A percentile compares a stretch with the other conserved stretches of the same genome.
Evolutionary conservation across 2,797 vertebrate genomes (phyloP).

Genomic region (Toxotes lorentzi): DNA sequence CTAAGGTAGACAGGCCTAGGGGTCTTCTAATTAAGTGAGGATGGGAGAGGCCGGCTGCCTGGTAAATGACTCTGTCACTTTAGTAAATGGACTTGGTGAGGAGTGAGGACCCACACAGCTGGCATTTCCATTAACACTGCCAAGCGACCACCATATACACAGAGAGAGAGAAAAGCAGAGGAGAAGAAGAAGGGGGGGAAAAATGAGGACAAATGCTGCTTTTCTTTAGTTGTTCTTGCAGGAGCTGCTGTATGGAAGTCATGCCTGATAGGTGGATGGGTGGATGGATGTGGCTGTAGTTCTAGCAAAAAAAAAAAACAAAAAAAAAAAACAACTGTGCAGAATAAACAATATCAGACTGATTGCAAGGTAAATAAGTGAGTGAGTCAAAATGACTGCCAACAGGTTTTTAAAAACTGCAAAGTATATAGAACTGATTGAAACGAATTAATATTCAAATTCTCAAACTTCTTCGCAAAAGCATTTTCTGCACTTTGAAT

Average conservation of each 20-base stretch:
- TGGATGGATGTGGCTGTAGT: constrained; percentile 8
- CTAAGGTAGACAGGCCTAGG: constrained; percentile 77
- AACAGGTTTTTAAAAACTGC: background rate
- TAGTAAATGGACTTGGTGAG: constrained; percentile 88
- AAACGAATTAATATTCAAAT: background rate
- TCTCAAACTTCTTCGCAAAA: background rate
- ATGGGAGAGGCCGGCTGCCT: constrained; percentile 83
- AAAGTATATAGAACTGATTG: background rate
- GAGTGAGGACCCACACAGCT: constrained; percentile 80
- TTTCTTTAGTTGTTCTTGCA: constrained; percentile 52
- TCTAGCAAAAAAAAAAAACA: background rate
- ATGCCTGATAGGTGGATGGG: constrained; percentile 18
- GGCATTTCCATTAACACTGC: constrained; percentile 82
- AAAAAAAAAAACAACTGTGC: background rate
- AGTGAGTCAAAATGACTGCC: constrained; percentile 17
- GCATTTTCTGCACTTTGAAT: background rate
- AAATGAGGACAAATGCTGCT: constrained; percentile 41
- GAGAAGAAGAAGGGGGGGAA: background rate
- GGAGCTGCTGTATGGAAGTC: constrained; percentile 23
- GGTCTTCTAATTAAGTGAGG: constrained; percentile 88
- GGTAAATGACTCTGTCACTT: constrained; percentile 90
- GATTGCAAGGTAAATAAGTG: background rate
- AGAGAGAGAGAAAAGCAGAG: constrained; percentile 33
- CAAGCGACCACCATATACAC: constrained; percentile 59
- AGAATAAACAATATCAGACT: constrained; percentile 21